A percentile compares a stretch with the other conserved stretches of the same genome.
Evolutionary conservation across 2,113 vertebrate species (phyloP).

Genomic region (Syngnathus scovelli): DNA sequence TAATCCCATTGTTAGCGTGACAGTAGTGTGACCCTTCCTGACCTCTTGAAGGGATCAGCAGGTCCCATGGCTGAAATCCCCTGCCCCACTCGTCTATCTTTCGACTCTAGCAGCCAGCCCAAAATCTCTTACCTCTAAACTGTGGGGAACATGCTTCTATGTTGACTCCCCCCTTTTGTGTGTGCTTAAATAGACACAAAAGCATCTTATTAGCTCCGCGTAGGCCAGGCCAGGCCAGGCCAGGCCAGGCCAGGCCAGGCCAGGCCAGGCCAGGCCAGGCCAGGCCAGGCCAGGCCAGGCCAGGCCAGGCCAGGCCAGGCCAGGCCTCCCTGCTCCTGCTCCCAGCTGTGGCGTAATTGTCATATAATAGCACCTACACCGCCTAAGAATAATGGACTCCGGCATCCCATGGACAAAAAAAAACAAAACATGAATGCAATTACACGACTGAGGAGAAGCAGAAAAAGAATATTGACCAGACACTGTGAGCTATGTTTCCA

Average conservation of each 20-base stretch:
- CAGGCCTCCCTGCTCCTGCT: constrained; percentile 53
- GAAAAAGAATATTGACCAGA: constrained; percentile 41
- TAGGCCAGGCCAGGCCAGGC: constrained; percentile 51
- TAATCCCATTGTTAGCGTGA: constrained; percentile 75
- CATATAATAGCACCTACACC: constrained; percentile 73
- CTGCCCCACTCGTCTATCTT: constrained; percentile 8
- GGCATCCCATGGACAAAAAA: constrained; percentile 58
- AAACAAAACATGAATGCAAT: constrained; percentile 62
- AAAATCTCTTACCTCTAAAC: constrained; percentile 62
- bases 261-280: constrained; percentile 51
- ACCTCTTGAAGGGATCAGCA: constrained; percentile 63
- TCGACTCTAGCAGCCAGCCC: constrained; percentile 32
- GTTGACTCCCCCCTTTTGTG: constrained; percentile 17
- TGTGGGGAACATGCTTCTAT: constrained; percentile 45
- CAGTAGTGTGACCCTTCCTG: constrained; percentile 67
- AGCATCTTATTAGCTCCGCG: constrained; percentile 60
- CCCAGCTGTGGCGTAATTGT: constrained; percentile 74
- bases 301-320: constrained; percentile 52
- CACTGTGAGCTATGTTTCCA: constrained; percentile 44
- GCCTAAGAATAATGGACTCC: constrained; percentile 69
- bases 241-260: constrained; percentile 52
- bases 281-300: constrained; percentile 52
- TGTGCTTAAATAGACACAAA: constrained; percentile 14
- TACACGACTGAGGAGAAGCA: constrained; percentile 42
- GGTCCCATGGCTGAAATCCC: constrained; percentile 43